Percentiles rank a stretch among this genome's conserved stretches.
Conservation (phyloP, 2,888 invertebrate species). For the Eugnorisma glareosa region DNA sequence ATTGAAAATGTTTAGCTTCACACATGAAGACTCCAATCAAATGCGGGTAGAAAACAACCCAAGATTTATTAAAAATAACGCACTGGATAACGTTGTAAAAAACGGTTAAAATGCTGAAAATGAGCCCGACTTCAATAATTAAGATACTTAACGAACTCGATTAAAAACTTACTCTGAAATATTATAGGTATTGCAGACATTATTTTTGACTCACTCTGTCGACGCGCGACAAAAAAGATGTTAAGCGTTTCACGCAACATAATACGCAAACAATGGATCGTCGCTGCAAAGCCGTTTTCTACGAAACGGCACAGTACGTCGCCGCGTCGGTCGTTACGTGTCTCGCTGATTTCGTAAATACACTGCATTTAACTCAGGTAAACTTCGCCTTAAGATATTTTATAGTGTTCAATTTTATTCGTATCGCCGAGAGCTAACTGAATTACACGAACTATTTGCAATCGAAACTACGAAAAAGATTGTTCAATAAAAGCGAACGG, state of each 20-base stretch:
- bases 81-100: conserved; percentile 36
- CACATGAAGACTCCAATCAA: conserved; percentile 69
- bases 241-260: conserved; percentile 80
- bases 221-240: conserved; percentile 72
- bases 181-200: conserved; percentile 55
- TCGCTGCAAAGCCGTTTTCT: conserved; percentile 77
- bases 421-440: conserved; percentile 81
- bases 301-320: conserved; percentile 76
- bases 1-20: conserved; percentile 80
- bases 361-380: conserved; percentile 75
- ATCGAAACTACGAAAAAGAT: conserved; percentile 87
- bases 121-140: conserved; percentile 49
- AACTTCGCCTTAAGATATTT: conserved; percentile 75
- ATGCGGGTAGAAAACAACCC: conserved; percentile 67
- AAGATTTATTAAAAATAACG: conserved; percentile 77
- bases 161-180: conserved; percentile 38
- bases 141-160: conserved; percentile 37
- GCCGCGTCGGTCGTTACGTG: too few relatives aligned
- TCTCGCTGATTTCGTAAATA: conserved; percentile 81
- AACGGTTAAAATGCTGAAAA: conserved; percentile 42
- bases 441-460: conserved; percentile 89
- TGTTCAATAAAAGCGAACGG: conserved; percentile 87
- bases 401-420: conserved; percentile 78
- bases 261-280: conserved; percentile 78
- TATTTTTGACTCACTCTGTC: conserved; percentile 61